Percentiles rank a stretch among this genome's conserved stretches.
Conservation (phyloP, 1,140 invertebrate genomes). For the Drosophila ambigua region DNA sequence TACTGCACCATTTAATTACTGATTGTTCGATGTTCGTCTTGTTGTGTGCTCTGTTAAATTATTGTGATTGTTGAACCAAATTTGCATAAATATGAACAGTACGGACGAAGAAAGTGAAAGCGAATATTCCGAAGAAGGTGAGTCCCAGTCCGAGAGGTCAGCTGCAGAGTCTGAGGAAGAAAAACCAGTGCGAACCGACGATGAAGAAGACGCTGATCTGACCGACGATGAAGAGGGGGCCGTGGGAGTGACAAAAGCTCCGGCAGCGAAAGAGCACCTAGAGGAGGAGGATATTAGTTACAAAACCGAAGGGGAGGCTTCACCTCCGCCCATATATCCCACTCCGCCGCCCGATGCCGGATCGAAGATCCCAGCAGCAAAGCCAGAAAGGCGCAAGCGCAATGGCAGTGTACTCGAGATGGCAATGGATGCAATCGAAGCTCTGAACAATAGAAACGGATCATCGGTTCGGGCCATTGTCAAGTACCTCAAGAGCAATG, state of each 20-base stretch:
- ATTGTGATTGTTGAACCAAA: no score
- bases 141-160: no score
- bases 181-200: background rate
- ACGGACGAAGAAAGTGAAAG: no score
- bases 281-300: no score
- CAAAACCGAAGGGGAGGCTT: background rate
- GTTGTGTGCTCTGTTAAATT: no score
- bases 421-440: slow-evolving; percentile 38
- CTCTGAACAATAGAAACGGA: slow-evolving; percentile 22
- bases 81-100: no score
- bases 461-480: slow-evolving; percentile 51
- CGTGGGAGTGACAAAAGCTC: no score
- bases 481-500: slow-evolving; percentile 39
- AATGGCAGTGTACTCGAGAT: background rate
- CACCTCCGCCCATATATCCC: slow-evolving; percentile 25
- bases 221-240: background rate
- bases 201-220: background rate
- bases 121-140: no score
- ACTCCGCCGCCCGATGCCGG: slow-evolving; percentile 50
- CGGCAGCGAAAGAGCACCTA: no score
- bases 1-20: no score
- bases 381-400: no score
- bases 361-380: slow-evolving; percentile 9
- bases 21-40: no score
- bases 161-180: background rate